Base-by-base conservation (phyloP, 2,888 invertebrate genomes). In the Callosobruchus maculatus region DNA sequence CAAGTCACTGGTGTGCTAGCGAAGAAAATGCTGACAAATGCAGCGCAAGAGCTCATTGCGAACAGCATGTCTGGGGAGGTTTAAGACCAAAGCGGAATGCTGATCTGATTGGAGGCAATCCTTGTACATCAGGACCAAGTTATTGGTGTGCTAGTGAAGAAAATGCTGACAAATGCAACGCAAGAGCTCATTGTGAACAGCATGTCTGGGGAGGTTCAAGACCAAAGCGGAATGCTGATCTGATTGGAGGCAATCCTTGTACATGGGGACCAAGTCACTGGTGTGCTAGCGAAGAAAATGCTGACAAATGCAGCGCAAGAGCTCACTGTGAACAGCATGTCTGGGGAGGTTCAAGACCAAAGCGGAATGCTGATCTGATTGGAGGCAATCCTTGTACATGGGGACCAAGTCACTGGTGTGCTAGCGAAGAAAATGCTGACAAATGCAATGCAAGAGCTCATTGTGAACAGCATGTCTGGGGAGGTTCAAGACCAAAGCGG, bases 1-100 rank as follows among this genome's bases (percentile, higher is more conserved):
- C 94, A 0, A 86, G 90, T 0, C 94, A 92, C 82, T 95, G 94
- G 94, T 95, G 95, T 85, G 87, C 86, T 73, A 90, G 89, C 79
- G 81, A 84, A 70, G 83, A 82, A 67, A 85, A 86, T 77, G 89
- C 90, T 22, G 82, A 84, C 68, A 84, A 89, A 82, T 88, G 89
- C 18, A 49, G 13, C 13, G 49, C 9, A 49, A 49, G 49, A 49
- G 49, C 49, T 7, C 49, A 49, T 49, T 49, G 49, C 13, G 5
- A 13, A 18, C 7, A 49, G 13, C 7, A 49, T 18, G 49, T 49
- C 7, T 7, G 49, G 49, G 49, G 49, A 7, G 49, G 49, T 13
- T 18, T 18, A 1, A 49, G 49, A 13, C 49, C 49, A 7, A 49
- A 49, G 13, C 4, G 49, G 13, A 49, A 7, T 13, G 49, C 49